Evolutionary conservation across 2,113 vertebrate genomes (phyloP).

Genomic region (Arothron firmamentum): DNA sequence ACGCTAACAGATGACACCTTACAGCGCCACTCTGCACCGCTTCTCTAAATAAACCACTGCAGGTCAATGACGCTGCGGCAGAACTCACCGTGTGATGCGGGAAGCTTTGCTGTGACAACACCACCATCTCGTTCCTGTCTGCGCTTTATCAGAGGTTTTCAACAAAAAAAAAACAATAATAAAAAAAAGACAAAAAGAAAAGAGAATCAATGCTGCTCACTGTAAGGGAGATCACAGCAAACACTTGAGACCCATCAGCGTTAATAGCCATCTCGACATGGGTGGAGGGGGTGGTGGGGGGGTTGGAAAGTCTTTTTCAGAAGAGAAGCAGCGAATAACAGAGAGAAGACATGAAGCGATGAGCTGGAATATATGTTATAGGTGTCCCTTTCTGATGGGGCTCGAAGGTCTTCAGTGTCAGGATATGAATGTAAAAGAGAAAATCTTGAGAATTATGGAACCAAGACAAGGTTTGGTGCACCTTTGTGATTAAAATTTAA

Average conservation of each 20-base stretch:
- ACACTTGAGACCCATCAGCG: slow-evolving; percentile 68
- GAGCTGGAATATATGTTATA: slow-evolving; percentile 22
- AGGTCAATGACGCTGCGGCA: slow-evolving; percentile 59
- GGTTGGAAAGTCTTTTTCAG: slow-evolving; percentile 48
- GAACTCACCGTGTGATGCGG: slow-evolving; percentile 64
- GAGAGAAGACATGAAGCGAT: slow-evolving; percentile 38
- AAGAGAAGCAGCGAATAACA: slow-evolving; percentile 27
- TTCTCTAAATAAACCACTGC: slow-evolving; percentile 64
- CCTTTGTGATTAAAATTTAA: slow-evolving; percentile 31
- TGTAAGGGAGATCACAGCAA: slow-evolving; percentile 67
- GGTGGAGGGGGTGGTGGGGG: background rate
- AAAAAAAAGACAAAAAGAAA: slow-evolving; percentile 20
- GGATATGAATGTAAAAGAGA: background rate
- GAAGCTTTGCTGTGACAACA: slow-evolving; percentile 71
- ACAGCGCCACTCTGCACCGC: slow-evolving; percentile 23
- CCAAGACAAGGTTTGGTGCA: background rate
- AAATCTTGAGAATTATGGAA: slow-evolving; percentile 8
- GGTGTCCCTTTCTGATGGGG: slow-evolving; percentile 19
- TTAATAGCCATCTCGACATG: slow-evolving; percentile 58
- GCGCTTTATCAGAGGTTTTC: slow-evolving; percentile 70
- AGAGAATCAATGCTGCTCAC: slow-evolving; percentile 71
- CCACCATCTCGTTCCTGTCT: slow-evolving; percentile 63
- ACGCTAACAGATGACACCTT: slow-evolving; percentile 39
- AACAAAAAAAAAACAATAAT: background rate
- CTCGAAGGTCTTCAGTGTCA: slow-evolving; percentile 1